Percentiles rank a stretch among this genome's conserved stretches.
Evolutionary conservation across 64 coral and sea anemone genomes (phyloP).

Genomic region (Montipora capricornis): DNA sequence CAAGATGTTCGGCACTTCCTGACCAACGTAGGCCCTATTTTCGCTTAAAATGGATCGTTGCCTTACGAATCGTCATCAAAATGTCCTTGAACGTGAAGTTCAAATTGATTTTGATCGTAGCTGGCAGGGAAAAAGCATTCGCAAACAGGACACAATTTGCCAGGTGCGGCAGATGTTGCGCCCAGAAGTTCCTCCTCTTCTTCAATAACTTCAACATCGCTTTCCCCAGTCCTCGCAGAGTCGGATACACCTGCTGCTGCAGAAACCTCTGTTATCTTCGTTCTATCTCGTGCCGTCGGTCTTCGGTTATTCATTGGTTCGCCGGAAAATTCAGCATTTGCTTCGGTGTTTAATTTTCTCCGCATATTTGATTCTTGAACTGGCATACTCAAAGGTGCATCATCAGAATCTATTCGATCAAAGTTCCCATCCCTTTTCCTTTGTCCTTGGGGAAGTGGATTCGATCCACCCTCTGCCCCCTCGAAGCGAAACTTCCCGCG

Average conservation of each 20-base stretch:
- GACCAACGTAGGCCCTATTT: too few species aligned
- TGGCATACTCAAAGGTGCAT: conserved; percentile 10
- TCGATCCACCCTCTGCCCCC: neutral
- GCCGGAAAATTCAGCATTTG: neutral
- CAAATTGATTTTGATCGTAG: conserved; percentile 24
- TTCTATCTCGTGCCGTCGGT: neutral
- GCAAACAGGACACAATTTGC: conserved; percentile 56
- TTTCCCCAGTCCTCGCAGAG: conserved; percentile 4
- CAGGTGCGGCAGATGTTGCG: neutral
- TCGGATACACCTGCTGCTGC: neutral
- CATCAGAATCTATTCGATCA: neutral
- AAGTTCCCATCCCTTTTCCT: neutral
- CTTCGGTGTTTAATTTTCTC: neutral
- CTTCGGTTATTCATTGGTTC: neutral
- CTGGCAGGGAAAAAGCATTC: conserved; percentile 3
- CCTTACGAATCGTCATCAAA: conserved; percentile 14
- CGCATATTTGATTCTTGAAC: conserved; percentile 19
- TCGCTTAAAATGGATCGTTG: neutral
- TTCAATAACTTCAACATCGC: conserved; percentile 41
- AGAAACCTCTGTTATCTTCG: neutral
- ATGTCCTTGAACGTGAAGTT: conserved; percentile 45
- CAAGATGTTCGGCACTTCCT: too few species aligned
- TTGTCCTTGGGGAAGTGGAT: neutral
- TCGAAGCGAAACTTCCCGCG: neutral
- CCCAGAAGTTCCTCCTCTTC: conserved; percentile 22